These are phyloP conservation scores for Balaeniceps rex DNA, from an alignment of 2,113 vertebrate genomes.

Conservation along the genomic window DNA sequence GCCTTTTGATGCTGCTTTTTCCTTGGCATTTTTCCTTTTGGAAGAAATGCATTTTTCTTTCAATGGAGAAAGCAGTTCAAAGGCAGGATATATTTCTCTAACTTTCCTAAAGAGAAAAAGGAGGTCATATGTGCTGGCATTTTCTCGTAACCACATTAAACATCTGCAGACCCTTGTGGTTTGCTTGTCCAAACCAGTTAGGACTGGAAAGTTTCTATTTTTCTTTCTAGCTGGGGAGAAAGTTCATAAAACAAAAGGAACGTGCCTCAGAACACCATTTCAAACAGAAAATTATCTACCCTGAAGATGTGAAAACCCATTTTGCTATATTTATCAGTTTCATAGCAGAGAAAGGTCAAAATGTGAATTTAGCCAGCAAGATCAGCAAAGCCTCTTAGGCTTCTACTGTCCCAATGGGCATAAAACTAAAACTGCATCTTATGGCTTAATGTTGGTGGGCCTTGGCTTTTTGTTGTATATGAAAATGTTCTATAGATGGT, in stretches of 20 bases:
- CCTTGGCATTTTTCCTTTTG: not conserved
- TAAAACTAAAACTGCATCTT: not conserved
- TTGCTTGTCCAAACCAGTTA: not conserved
- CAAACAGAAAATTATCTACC: slow-evolving; percentile 16
- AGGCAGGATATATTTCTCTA: not conserved
- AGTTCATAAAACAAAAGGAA: slow-evolving; percentile 3
- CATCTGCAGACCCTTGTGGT: not conserved
- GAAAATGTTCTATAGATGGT: not conserved
- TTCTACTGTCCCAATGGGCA: not conserved
- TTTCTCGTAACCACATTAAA: not conserved
- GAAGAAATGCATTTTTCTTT: not conserved
- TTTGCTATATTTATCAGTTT: slow-evolving; percentile 30
- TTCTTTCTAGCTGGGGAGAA: not conserved
- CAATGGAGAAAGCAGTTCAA: not conserved
- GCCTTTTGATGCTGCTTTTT: not conserved
- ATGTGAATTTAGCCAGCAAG: not conserved
- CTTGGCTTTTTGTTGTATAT: not conserved
- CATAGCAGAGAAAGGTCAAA: slow-evolving; percentile 12
- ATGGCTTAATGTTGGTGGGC: not conserved
- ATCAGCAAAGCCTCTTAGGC: not conserved
- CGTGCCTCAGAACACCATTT: slow-evolving; percentile 2
- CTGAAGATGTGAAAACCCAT: not conserved
- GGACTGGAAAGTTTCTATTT: not conserved
- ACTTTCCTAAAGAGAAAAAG: not conserved
- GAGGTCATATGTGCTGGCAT: not conserved